Conservation (phyloP, 2,113 vertebrate species). For the Gopherus flavomarginatus region DNA sequence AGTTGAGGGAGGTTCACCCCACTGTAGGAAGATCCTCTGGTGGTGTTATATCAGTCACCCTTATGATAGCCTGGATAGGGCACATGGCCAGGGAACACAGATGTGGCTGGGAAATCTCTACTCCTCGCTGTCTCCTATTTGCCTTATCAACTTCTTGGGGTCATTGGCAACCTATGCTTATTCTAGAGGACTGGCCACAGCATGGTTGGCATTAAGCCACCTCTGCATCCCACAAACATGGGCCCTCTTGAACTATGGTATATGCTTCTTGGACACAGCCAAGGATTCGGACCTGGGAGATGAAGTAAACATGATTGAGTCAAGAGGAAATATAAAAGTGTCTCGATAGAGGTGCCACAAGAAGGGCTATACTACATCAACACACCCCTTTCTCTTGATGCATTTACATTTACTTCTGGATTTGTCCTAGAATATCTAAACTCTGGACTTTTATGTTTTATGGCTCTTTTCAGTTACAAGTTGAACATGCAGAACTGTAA, state of each 20-base stretch:
- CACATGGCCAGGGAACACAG: too few relatives aligned
- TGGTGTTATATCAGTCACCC: not conserved
- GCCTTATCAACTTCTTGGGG: not conserved
- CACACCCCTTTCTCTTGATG: not conserved
- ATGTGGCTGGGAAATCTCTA: not conserved
- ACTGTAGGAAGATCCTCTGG: not conserved
- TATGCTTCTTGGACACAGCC: not conserved
- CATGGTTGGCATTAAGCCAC: not conserved
- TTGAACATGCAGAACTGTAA: not conserved
- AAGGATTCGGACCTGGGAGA: not conserved
- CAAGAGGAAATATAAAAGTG: not conserved
- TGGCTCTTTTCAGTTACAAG: not conserved
- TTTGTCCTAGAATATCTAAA: not conserved
- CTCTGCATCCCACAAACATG: too few relatives aligned
- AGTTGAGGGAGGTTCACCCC: not conserved
- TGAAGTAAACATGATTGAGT: not conserved
- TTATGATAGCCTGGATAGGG: not conserved
- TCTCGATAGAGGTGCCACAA: not conserved
- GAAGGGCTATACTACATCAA: not conserved
- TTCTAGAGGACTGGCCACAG: not conserved
- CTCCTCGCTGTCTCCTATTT: not conserved
- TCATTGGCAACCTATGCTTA: not conserved
- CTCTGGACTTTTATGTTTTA: not conserved
- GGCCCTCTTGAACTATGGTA: not conserved
- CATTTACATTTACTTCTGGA: not conserved